phyloP scores from a whole-genome alignment of 2,888 invertebrate genomes.

The Brenthis ino region DNA sequence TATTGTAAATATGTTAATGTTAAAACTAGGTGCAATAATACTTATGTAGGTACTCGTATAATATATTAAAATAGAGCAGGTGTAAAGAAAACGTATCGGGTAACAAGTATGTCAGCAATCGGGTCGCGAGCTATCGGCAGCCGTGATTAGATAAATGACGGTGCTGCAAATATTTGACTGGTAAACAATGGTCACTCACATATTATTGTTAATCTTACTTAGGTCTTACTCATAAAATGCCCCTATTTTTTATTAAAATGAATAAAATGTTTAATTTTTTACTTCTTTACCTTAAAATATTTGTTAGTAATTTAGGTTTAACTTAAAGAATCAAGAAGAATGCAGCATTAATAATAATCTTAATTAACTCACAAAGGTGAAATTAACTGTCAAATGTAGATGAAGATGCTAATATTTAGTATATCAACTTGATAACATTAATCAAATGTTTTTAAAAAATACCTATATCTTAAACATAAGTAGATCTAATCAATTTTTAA shows the following conservation, averaged over 20 bases:
- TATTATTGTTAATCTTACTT: slow-evolving; percentile 10
- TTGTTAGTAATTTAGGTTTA: too few species aligned
- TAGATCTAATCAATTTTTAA: too few species aligned
- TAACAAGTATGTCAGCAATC: slow-evolving; percentile 71
- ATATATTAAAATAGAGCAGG: slow-evolving; percentile 63
- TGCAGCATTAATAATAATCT: not conserved
- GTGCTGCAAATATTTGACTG: slow-evolving; percentile 71
- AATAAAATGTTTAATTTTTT: not conserved
- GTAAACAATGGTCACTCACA: slow-evolving; percentile 62
- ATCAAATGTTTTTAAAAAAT: too few species aligned
- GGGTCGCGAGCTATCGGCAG: slow-evolving; percentile 78
- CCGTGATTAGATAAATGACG: slow-evolving; percentile 72
- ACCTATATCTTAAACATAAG: too few species aligned
- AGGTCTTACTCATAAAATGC: slow-evolving; percentile 1
- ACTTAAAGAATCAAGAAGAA: not conserved
- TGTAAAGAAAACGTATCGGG: slow-evolving; percentile 61
- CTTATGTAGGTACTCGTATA: too few species aligned
- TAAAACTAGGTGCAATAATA: too few species aligned
- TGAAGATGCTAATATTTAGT: too few species aligned
- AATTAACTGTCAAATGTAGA: too few species aligned
- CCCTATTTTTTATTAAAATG: not conserved
- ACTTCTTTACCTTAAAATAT: too few species aligned
- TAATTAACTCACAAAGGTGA: too few species aligned
- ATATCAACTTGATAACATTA: too few species aligned
- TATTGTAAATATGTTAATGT: too few species aligned